A percentile compares a stretch with the other conserved stretches of the same genome.
These are phyloP conservation scores for Sylvietta virens DNA, from an alignment of 2,113 vertebrate species.

Conservation along the genomic window DNA sequence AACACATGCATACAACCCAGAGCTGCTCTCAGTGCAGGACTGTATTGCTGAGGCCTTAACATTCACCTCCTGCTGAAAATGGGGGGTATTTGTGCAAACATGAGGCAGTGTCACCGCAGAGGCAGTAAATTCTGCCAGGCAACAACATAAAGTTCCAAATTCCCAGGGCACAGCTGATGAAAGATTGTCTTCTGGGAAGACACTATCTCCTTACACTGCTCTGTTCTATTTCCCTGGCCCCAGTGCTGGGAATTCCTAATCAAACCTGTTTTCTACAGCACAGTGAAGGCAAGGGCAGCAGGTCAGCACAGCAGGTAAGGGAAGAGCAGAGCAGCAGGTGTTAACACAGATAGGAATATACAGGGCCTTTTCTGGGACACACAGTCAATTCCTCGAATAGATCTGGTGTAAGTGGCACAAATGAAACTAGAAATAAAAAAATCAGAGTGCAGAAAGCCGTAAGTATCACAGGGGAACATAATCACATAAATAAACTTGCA, in stretches of 20 bases:
- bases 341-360: not conserved
- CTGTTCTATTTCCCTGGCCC: not conserved
- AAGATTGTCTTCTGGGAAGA: not conserved
- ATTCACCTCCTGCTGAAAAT: not conserved
- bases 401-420: not conserved
- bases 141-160: not conserved
- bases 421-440: not conserved
- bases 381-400: not conserved
- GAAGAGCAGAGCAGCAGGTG: not conserved
- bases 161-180: not conserved
- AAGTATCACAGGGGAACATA: not conserved
- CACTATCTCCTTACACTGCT: not conserved
- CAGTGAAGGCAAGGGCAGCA: not conserved
- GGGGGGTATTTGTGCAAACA: not conserved
- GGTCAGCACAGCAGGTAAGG: constrained; percentile 22
- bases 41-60: not conserved
- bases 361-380: constrained; percentile 29
- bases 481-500: not conserved
- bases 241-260: not conserved
- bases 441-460: not conserved
- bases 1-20: not conserved
- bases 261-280: not conserved
- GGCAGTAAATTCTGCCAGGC: not conserved
- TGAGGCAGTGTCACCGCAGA: not conserved
- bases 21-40: not conserved